Evolutionary conservation across 2,888 invertebrate species (phyloP).

Genomic region (Prostheceraeus crozeri): DNA sequence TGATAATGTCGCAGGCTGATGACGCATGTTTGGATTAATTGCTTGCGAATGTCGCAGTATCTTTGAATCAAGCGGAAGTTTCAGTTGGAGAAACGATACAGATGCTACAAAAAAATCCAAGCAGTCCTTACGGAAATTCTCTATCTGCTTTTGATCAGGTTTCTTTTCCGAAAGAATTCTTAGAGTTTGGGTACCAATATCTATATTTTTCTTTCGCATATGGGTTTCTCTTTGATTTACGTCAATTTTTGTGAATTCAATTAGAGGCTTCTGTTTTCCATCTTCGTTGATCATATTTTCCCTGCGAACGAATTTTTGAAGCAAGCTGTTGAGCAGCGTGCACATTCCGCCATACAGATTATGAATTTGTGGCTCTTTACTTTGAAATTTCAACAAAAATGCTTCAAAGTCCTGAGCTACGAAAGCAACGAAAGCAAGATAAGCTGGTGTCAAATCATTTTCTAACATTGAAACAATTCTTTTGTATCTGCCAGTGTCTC

Average conservation of each 20-base stretch:
- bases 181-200: constrained; percentile 12
- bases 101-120: not conserved
- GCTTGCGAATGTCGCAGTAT: not conserved
- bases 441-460: constrained; percentile 3
- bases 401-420: not conserved
- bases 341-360: constrained; percentile 3
- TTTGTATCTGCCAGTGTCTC: constrained; percentile 1
- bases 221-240: constrained; percentile 6
- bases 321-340: not conserved
- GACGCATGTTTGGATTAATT: constrained; percentile 6
- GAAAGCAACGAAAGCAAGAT: constrained; percentile 4
- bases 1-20: no score
- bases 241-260: constrained; percentile 22
- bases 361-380: constrained; percentile 12
- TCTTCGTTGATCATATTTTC: no score
- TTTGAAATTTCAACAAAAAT: not conserved
- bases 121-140: not conserved
- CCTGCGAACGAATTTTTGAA: constrained; percentile 9
- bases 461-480: constrained; percentile 7
- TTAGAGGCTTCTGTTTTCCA: constrained; percentile 12
- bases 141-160: not conserved
- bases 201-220: constrained; percentile 1
- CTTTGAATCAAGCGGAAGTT: constrained; percentile 12
- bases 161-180: constrained; percentile 12
- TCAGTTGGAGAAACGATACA: not conserved